Evolutionary conservation across 2,113 vertebrate species (phyloP), one percentile per base, ranked within the genome.

Genomic region (Erinaceus europaeus): DNA sequence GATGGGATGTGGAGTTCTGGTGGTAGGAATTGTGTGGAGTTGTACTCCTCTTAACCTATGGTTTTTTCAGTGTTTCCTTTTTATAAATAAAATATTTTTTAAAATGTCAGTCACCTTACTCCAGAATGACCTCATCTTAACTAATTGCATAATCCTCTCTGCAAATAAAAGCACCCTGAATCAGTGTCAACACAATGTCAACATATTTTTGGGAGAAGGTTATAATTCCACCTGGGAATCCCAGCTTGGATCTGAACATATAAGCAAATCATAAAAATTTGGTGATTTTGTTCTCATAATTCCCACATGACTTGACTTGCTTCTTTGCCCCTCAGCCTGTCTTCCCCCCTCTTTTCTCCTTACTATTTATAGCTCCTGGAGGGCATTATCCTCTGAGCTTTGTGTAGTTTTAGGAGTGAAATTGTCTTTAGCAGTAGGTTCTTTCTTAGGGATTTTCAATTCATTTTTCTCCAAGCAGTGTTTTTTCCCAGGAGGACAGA

Each of bases 401-500:
- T 90, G 32, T 42, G 40, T 84, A 36, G 32, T 85, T 85, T 46
- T 27, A 90, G 75, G 48, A 91, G 32, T 34, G 18, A 79, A 91
- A 90, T 17, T 86, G 34, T 92, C 77, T 92, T 76, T 52, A 53
- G 72, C n/a, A 68, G 25, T 21, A 68, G 62, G 40, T 44, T 38
- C 34, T 92, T 92, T 89, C 62, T 76, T 34, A 62, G 83, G 44
- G 91, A 73, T 29, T 79, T 76, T 90, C 85, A 90, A 80, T 88
- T 85, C 72, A 44, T 87, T 93, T 94, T 95, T 91, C 71, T 94
- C 62, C 20, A 4, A 91, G 48, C 52, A 81, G 64, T 75, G 61
- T 59, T 59, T n/a, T n/a, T 85, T 75, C 83, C 72, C 90, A 61
- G 90, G 94, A 75, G 88, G 75, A 91, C 82, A 57, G 14, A 23